Evolutionary conservation across 2,797 vertebrate species (phyloP).

Genomic region (Ptychadena robeensis): DNA sequence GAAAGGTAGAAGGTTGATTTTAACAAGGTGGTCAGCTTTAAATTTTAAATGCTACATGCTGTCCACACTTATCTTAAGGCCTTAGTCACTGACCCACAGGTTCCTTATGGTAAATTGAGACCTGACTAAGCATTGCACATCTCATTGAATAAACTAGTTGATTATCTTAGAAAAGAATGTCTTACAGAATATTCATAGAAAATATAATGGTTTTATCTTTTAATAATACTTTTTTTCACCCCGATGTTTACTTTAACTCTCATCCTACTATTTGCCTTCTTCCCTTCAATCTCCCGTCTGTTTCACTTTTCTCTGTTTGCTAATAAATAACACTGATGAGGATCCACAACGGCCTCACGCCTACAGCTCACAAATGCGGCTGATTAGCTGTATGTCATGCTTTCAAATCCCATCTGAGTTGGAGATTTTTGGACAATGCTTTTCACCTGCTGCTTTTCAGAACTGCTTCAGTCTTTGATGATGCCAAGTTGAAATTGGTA

Average conservation of each 20-base stretch:
- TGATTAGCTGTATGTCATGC: conserved; percentile 57
- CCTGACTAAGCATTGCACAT: neutral
- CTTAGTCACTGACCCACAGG: neutral
- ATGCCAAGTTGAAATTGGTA: neutral
- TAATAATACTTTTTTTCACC: too few relatives aligned
- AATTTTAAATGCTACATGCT: too few relatives aligned
- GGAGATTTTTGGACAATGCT: conserved; percentile 52
- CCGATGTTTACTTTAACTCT: too few relatives aligned
- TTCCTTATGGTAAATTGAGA: neutral
- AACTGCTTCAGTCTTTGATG: conserved; percentile 14
- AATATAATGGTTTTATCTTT: too few relatives aligned
- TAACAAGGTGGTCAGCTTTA: too few relatives aligned
- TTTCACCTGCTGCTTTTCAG: conserved; percentile 53
- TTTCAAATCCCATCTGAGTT: conserved; percentile 58
- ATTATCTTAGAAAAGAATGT: too few relatives aligned
- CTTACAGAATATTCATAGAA: too few relatives aligned
- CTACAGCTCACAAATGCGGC: conserved; percentile 46
- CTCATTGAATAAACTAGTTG: neutral
- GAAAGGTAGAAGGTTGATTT: too few relatives aligned
- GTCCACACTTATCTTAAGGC: too few relatives aligned
- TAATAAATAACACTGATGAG: conserved; percentile 50
- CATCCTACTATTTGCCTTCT: neutral
- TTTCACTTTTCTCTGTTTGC: conserved; percentile 42
- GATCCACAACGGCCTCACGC: conserved; percentile 11
- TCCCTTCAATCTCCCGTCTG: neutral